These are phyloP conservation scores for Sebastes hubbsi DNA, from an alignment of 2,797 vertebrate genomes.

Conservation along the genomic window DNA sequence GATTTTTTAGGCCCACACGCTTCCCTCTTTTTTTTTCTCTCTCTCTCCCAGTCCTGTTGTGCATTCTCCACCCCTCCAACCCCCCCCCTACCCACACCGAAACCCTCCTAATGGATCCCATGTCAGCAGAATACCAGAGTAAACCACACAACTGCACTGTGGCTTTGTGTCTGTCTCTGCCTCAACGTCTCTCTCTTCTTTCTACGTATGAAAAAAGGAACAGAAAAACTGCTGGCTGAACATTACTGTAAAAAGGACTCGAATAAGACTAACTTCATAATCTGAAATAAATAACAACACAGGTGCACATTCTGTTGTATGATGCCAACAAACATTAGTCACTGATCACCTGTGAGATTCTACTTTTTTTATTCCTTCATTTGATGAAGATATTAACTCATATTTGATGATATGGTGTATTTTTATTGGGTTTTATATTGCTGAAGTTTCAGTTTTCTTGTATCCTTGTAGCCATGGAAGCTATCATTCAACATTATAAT, in stretches of 20 bases:
- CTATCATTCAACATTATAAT: slow-evolving; percentile 56
- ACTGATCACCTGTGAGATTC: slow-evolving; percentile 9
- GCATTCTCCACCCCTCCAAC: slow-evolving; percentile 36
- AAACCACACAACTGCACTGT: slow-evolving; percentile 78
- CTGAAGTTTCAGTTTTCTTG: slow-evolving; percentile 41
- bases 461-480: slow-evolving; percentile 36
- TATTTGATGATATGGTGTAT: not conserved
- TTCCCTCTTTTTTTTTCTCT: slow-evolving; percentile 8
- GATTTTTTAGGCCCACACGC: slow-evolving; percentile 35
- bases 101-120: slow-evolving; percentile 73
- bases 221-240: slow-evolving; percentile 43
- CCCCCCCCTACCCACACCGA: not conserved
- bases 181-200: slow-evolving; percentile 46
- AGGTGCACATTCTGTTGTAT: not conserved
- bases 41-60: slow-evolving; percentile 38
- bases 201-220: slow-evolving; percentile 40
- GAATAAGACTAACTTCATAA: not conserved
- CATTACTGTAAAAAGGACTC: slow-evolving; percentile 9
- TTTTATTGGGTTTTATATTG: slow-evolving; percentile 15
- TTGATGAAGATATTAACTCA: not conserved
- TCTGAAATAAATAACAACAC: not conserved
- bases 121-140: slow-evolving; percentile 80
- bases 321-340: not conserved
- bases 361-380: not conserved
- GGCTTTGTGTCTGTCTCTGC: slow-evolving; percentile 73